These are phyloP conservation scores for Celastrina argiolus DNA, from an alignment of 2,888 invertebrate genomes.

Conservation along the genomic window DNA sequence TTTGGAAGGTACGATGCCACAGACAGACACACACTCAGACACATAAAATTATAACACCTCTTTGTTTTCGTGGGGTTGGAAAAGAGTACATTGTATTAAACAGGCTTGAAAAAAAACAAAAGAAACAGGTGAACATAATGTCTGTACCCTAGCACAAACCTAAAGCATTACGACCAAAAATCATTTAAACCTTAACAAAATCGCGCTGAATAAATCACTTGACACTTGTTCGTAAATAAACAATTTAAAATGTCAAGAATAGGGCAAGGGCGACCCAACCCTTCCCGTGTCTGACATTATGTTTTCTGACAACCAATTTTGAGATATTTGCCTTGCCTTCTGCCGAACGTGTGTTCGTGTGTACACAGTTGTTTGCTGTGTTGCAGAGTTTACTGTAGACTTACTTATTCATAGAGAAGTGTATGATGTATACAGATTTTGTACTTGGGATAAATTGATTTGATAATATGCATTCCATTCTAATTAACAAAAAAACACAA, in stretches of 20 bases:
- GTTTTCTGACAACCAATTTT: conserved; percentile 71
- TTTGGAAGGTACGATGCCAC: too few species aligned
- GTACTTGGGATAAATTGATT: too few species aligned
- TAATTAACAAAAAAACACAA: too few species aligned
- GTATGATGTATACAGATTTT: too few species aligned
- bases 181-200: conserved; percentile 17
- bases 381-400: not conserved
- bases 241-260: conserved; percentile 77
- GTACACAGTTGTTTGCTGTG: not conserved
- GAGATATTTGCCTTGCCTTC: conserved; percentile 38
- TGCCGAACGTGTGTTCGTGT: conserved; percentile 8
- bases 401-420: not conserved
- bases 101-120: too few species aligned
- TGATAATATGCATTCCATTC: too few species aligned
- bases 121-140: too few species aligned
- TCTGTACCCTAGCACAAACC: not conserved
- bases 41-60: too few species aligned
- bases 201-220: conserved; percentile 68
- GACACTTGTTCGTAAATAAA: conserved; percentile 76
- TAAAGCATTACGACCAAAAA: not conserved
- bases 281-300: conserved; percentile 62
- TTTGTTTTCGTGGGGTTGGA: too few species aligned
- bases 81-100: too few species aligned
- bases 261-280: conserved; percentile 66
- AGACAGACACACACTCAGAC: too few species aligned